Percentiles rank a stretch among this genome's conserved stretches.
These are phyloP conservation scores for Campopleginae sp. DNA, from an alignment of 2,888 invertebrate species.

Conservation along the genomic window DNA sequence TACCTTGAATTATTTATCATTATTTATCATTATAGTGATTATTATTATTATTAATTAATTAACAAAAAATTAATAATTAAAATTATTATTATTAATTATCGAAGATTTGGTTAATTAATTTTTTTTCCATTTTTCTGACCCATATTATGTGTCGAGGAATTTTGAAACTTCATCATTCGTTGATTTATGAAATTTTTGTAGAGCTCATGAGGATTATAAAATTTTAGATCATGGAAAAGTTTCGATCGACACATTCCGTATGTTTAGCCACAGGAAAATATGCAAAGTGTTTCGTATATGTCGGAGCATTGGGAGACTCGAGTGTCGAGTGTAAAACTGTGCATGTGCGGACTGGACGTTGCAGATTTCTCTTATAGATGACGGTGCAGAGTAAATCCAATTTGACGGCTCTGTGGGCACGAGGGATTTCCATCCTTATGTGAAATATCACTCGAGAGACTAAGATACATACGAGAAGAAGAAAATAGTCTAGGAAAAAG, in stretches of 20 bases:
- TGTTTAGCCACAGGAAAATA: background rate
- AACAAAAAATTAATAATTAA: too few species aligned
- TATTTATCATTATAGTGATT: too few species aligned
- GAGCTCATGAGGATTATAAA: background rate
- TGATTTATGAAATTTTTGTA: background rate
- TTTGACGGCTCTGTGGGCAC: slow-evolving; percentile 59
- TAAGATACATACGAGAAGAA: slow-evolving; percentile 45
- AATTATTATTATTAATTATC: too few species aligned
- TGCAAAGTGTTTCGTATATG: background rate
- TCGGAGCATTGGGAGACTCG: background rate
- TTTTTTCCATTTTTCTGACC: too few species aligned
- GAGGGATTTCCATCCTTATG: slow-evolving; percentile 58
- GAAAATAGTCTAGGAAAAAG: slow-evolving; percentile 2
- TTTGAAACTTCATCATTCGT: background rate
- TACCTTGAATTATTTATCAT: too few species aligned
- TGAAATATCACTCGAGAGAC: slow-evolving; percentile 51
- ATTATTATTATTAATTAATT: too few species aligned
- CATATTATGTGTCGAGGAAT: too few species aligned
- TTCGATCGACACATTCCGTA: background rate
- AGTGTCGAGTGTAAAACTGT: background rate
- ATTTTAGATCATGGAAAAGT: background rate
- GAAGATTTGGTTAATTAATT: too few species aligned
- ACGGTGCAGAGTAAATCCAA: slow-evolving; percentile 50
- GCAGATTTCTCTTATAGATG: slow-evolving; percentile 15
- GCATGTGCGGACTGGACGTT: background rate